Percentiles rank a stretch among this genome's conserved stretches.
Conservation (phyloP, 1,140 invertebrate genomes). For the Ruditapes philippinarum region DNA sequence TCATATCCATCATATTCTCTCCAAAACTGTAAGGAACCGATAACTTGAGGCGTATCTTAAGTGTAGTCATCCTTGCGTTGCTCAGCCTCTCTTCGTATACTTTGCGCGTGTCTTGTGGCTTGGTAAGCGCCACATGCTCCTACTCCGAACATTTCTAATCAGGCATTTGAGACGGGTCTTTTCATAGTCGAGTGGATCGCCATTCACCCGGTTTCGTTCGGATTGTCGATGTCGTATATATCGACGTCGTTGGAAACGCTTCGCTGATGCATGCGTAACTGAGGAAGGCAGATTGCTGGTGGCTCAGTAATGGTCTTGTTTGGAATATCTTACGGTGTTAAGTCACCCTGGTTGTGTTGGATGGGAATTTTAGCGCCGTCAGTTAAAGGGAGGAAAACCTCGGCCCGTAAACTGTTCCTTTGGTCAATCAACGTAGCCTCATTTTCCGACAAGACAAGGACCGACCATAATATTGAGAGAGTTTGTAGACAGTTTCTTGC, state of each 20-base stretch:
- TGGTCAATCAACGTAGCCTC: slow-evolving; percentile 9
- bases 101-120: neutral
- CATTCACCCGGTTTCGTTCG: neutral
- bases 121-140: slow-evolving; percentile 25
- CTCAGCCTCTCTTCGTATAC: slow-evolving; percentile 14
- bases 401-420: neutral
- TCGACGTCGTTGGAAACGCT: slow-evolving; percentile 17
- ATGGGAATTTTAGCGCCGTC: slow-evolving; percentile 11
- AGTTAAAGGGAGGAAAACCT: too few relatives aligned
- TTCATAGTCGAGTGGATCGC: slow-evolving; percentile 46
- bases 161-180: slow-evolving; percentile 32
- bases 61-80: neutral
- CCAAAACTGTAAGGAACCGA: slow-evolving; percentile 29
- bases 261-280: slow-evolving; percentile 26
- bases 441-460: slow-evolving; percentile 29
- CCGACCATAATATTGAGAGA: neutral
- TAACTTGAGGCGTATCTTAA: neutral
- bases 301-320: slow-evolving; percentile 18
- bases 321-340: slow-evolving; percentile 8
- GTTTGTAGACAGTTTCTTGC: neutral
- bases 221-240: slow-evolving; percentile 14
- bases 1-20: neutral
- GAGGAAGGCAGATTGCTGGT: neutral
- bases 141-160: slow-evolving; percentile 2
- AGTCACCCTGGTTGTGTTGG: slow-evolving; percentile 8